Base-by-base conservation (phyloP, 2,797 vertebrate species). In the Selene dorsalis region DNA sequence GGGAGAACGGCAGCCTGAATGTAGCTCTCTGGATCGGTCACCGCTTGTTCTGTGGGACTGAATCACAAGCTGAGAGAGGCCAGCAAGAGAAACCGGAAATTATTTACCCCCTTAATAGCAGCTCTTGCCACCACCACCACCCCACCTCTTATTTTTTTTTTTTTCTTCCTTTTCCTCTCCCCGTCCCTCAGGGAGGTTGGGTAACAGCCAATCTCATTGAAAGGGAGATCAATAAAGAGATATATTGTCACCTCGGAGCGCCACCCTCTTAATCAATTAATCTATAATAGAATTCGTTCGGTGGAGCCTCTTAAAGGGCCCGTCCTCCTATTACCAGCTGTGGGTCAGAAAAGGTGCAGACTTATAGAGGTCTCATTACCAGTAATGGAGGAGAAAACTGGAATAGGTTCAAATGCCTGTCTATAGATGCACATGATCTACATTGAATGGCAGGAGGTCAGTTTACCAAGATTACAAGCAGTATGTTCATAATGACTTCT, bases 221-320 rank as follows among this genome's bases (percentile, higher is more conserved):
- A 89, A 92, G 85, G 81, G 87, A 91, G 93, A 95, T 96, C 94
- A 94, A 95, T 95, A 88, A 87, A 89, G 87, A 94, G 92, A 94
- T 94, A 94, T 92, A 93, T 94, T 94, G 91, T 93, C 89, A 93
- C 94, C 91, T 93, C 81, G 45, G 70, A 82, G 89, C 71, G 35
- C 89, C 92, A 85, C 87, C 90, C 86, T 91, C 87, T 86, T 92
- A 94, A 95, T 95, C 94, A 95, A 95, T 95, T 90, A 93, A 95
- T 95, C 94, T 90, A 95, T 95, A 93, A 92, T 91, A 89, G 89
- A 92, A 94, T 93, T 73, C 77, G 70, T 85, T 88, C 80, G 70
- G 53, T 55, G 85, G 56, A 82, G 85, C 85, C 69, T 86, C 91
- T 94, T 93, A 92, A 92, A 94, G 92, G 89, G 85, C 81, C 89